Conservation (phyloP, 2,113 vertebrate species). For the Nyctereutes procyonoides region DNA sequence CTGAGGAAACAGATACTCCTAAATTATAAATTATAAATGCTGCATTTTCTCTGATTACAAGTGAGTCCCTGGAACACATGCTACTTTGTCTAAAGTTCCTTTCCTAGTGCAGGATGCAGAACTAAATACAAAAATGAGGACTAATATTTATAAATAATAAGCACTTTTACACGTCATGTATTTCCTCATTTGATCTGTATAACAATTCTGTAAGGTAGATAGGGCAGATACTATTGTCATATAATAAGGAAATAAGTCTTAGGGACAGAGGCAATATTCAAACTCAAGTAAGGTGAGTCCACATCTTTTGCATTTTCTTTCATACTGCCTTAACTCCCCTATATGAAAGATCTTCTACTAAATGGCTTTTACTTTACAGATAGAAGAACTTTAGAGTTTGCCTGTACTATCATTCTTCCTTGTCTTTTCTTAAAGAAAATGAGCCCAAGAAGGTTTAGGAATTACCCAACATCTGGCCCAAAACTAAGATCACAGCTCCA, state of each 20-base stretch:
- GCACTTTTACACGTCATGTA: neutral
- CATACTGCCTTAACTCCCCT: neutral
- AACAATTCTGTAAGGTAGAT: neutral
- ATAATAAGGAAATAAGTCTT: neutral
- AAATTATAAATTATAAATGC: neutral
- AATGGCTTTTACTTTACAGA: neutral
- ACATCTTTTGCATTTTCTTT: neutral
- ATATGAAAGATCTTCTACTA: neutral
- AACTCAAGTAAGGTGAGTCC: neutral
- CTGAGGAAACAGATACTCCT: neutral
- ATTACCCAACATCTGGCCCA: neutral
- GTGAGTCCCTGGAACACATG: neutral
- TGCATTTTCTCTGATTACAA: neutral
- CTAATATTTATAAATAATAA: neutral
- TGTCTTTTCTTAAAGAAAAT: neutral
- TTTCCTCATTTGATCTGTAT: neutral
- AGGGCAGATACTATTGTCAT: neutral
- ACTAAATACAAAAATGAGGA: neutral
- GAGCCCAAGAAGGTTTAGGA: neutral
- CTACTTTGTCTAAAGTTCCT: neutral
- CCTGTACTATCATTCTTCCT: neutral
- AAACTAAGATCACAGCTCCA: neutral
- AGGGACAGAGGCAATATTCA: neutral
- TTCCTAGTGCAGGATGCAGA: neutral
- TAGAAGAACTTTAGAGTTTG: neutral